Base-by-base conservation (phyloP, 2,888 invertebrate species). In the Stegana nigrithorax region DNA sequence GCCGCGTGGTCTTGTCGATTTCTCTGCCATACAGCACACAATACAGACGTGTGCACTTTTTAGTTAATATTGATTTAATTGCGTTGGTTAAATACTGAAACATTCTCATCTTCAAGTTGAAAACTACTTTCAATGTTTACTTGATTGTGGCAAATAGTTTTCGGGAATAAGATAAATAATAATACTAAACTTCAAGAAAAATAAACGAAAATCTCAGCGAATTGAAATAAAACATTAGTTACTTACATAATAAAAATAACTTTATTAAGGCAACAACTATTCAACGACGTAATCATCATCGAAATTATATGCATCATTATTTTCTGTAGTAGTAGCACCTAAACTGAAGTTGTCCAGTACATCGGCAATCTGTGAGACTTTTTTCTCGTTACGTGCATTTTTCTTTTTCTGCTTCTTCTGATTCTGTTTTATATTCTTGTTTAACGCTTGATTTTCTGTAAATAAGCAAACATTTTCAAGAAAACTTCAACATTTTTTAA, bases 291-390 rank as follows among this genome's bases (percentile, higher is more conserved):
- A 85, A 62, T 84, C 84, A 60, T 80, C 62, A 64, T 84, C 81
- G 57, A 85, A 85, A 63, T 83, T 82, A 66, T 85, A 85, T 72
- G 83, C 82, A 50, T 84, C 81, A 21, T 80, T 69, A 47, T 59
- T 70, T 44, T 59, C 70, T 4, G 73, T 67, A 2, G 70, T 64
- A 19, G 70, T 57, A 3, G 73, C 63, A 29, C 65, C 64, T 27
- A 84, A 57, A 32, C 73, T 75, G 65, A 86, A 84, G 73, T 86
- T 90, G 78, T 91, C 91, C 60, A 93, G 82, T 21, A 90, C 90
- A 60, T 87, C 88, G 0, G 92, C 89, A 65, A 93, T 85, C 66
- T 89, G 88, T 0, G 87, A 81, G 0, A 92, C 88, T 70, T 89
- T 88, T 81, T 90, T 92, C 65, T 91, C 92, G 71, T 85, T 87